Conservation (phyloP, 2,113 vertebrate genomes). For the Anolis carolinensis region DNA sequence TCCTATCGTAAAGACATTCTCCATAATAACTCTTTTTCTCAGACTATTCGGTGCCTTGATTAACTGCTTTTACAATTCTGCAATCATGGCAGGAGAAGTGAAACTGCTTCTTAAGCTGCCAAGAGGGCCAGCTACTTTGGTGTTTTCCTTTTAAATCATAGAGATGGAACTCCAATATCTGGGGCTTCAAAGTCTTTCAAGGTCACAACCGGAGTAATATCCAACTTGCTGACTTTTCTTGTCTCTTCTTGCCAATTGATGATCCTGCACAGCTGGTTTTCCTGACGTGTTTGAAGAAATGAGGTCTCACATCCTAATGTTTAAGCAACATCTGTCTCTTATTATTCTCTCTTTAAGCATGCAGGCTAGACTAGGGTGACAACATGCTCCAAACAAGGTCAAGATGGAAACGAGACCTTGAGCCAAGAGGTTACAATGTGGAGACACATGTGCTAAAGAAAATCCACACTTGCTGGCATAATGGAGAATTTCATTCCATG, state of each 20-base stretch:
- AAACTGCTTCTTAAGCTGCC: not conserved
- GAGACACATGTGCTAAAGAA: not conserved
- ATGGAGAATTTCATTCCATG: not conserved
- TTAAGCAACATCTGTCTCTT: not conserved
- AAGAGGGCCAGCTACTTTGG: not conserved
- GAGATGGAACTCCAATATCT: not conserved
- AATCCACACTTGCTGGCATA: not conserved
- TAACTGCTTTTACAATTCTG: not conserved
- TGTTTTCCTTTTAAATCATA: not conserved
- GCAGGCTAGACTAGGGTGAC: not conserved
- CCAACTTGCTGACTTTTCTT: not conserved
- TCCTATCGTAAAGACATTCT: not conserved
- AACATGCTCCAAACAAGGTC: not conserved
- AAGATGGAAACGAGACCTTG: not conserved
- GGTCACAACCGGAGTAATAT: not conserved
- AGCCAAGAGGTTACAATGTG: not conserved
- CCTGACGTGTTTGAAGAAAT: not conserved
- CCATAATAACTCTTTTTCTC: too few species aligned
- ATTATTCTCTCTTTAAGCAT: not conserved
- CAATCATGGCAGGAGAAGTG: not conserved
- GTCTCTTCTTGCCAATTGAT: not conserved
- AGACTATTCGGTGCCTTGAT: not conserved
- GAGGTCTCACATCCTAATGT: not conserved
- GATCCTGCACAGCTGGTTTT: conserved; percentile 4
- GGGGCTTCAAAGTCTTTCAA: not conserved